Percentiles rank a stretch among this genome's conserved stretches.
Evolutionary conservation across 1,140 invertebrate species (phyloP).

Genomic region (Psix sp.): DNA sequence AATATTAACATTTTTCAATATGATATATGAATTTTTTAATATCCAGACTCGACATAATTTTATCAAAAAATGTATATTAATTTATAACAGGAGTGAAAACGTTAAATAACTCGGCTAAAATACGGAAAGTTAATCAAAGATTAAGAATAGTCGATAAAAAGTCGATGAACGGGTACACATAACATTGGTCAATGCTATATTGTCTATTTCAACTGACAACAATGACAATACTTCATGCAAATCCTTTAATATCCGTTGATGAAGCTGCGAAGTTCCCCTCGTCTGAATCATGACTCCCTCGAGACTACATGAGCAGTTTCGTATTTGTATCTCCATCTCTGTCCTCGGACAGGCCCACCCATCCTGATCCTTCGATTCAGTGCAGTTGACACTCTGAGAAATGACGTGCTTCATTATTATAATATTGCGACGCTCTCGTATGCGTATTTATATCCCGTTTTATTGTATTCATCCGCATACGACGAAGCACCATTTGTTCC

Average conservation of each 20-base stretch:
- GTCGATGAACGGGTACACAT: constrained; percentile 7
- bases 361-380: constrained; percentile 68
- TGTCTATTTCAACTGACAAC: constrained; percentile 62
- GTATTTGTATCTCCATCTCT: constrained; percentile 51
- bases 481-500: constrained; percentile 66
- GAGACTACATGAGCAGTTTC: constrained; percentile 66
- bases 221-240: constrained; percentile 76
- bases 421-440: constrained; percentile 62
- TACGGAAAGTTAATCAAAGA: constrained; percentile 25
- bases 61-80: too few species aligned
- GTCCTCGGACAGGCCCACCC: constrained; percentile 65
- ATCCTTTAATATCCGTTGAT: constrained; percentile 77
- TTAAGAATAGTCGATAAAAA: constrained; percentile 20
- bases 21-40: too few species aligned
- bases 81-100: too few species aligned
- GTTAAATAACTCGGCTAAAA: too few species aligned
- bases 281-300: constrained; percentile 68
- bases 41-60: too few species aligned
- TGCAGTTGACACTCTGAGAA: constrained; percentile 77
- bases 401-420: constrained; percentile 74
- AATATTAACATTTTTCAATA: too few species aligned
- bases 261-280: constrained; percentile 67
- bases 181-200: constrained; percentile 17
- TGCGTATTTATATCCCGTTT: constrained; percentile 61
- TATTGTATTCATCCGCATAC: constrained; percentile 71